Percentiles rank a stretch among this genome's conserved stretches.
Conservation (phyloP, 2,797 vertebrate species). For the Denticeps clupeoides region DNA sequence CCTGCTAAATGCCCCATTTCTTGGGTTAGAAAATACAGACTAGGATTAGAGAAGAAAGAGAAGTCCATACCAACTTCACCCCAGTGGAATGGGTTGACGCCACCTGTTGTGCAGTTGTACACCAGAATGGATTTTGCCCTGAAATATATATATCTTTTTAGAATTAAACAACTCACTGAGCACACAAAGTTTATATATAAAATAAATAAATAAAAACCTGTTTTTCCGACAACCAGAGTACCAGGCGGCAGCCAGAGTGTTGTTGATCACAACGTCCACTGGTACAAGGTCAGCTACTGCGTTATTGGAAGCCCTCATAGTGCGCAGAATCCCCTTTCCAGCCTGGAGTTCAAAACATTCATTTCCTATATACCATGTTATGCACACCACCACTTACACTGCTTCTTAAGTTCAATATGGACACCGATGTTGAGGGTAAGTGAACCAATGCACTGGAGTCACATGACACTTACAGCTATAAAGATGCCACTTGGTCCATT, state of each 20-base stretch:
- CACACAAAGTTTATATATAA: too few species aligned
- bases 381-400: too few species aligned
- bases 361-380: background rate
- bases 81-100: conserved; percentile 84
- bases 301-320: conserved; percentile 88
- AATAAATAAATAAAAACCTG: too few species aligned
- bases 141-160: too few species aligned
- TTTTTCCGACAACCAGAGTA: conserved; percentile 85
- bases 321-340: conserved; percentile 95
- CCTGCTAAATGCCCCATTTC: too few species aligned
- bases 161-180: background rate
- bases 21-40: too few species aligned
- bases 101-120: conserved; percentile 82
- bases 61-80: conserved; percentile 78
- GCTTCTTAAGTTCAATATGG: too few species aligned
- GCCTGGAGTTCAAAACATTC: conserved; percentile 56
- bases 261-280: conserved; percentile 91
- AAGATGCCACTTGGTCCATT: conserved; percentile 97
- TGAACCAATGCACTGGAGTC: background rate
- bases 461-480: conserved; percentile 78
- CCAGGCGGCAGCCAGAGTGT: conserved; percentile 86
- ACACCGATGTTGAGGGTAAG: background rate
- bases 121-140: conserved; percentile 77
- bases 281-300: conserved; percentile 94
- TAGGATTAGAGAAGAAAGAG: too few species aligned